Base-by-base conservation (phyloP, 2,888 invertebrate species). In the Darwinula stevensoni region DNA sequence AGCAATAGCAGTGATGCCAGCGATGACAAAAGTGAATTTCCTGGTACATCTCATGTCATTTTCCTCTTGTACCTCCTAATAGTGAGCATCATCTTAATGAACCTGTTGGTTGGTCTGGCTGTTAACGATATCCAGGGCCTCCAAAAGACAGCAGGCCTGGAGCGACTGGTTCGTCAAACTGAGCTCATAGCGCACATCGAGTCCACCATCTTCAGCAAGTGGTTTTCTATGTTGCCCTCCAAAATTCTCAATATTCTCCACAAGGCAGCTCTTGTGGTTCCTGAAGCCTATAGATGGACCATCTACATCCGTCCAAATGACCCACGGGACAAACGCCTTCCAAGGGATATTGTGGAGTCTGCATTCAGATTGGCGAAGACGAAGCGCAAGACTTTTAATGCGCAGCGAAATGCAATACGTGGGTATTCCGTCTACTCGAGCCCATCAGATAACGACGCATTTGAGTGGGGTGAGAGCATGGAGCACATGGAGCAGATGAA, bases 161-260 rank as follows among this genome's bases (percentile, higher is more conserved):
- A 76, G 43, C 57, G 76, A 4, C 48, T 78, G 32, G 72, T 75
- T 13, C 61, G 76, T 1, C 71, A 75, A 49, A 75, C 75, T 0
- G 70, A 75, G 42, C 48, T 76, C 26, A 71, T 78, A 1, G 72
- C 74, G 0, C 69, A 75, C 37, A 51, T 78, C 5, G 78, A 78
- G 48, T 68, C 70, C 40, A 65, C 78, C 59, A 56, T 78, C 31
- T 78, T 78, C 47, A 75, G 75, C 4, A 27, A 35, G 6, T 39
- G 37, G 38, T 18, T 40, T 4, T 62, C 65, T 4, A 46, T 75
- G 22, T 46, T 75, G 22, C 59, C 65, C 3, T 66, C 65, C 41
- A 62, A 65, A 1, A 40, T 47, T 17, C 70, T 69, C 0, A 56
- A 54, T 17, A 22, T 6, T 6, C 22, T 33, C 15, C 29, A 62